Evolutionary conservation across 2,888 invertebrate genomes (phyloP).

Genomic region (Iselma pallidipennis): DNA sequence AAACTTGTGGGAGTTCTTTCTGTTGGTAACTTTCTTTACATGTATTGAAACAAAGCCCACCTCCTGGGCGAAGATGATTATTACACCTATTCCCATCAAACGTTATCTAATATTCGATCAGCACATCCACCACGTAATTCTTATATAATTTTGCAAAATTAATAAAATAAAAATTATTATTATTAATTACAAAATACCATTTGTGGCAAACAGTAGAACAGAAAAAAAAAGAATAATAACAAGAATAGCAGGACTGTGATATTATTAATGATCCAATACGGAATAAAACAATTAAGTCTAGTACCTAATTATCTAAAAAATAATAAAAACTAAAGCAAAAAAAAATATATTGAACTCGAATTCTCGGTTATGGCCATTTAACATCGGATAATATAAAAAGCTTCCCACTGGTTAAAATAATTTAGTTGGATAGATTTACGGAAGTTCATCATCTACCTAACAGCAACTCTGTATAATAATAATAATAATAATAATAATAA

Average conservation of each 20-base stretch:
- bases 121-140: too few species aligned
- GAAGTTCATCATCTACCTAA: conserved; percentile 26
- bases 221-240: too few species aligned
- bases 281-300: not conserved
- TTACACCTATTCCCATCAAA: not conserved
- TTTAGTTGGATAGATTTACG: conserved; percentile 29
- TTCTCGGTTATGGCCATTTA: conserved; percentile 24
- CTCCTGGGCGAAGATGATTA: not conserved
- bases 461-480: not conserved
- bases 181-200: too few species aligned
- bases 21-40: not conserved
- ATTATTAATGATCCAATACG: not conserved
- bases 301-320: not conserved
- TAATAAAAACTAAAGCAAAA: conserved; percentile 12
- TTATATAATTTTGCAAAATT: not conserved
- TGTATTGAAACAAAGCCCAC: conserved; percentile 2
- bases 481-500: not conserved
- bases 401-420: conserved; percentile 38
- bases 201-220: too few species aligned
- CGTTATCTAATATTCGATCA: too few species aligned
- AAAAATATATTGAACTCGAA: too few species aligned
- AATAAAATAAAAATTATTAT: not conserved
- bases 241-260: too few species aligned
- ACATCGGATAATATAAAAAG: conserved; percentile 31
- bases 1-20: not conserved